phyloP scores from a whole-genome alignment of 2,113 vertebrate species.

The Sander vitreus region DNA sequence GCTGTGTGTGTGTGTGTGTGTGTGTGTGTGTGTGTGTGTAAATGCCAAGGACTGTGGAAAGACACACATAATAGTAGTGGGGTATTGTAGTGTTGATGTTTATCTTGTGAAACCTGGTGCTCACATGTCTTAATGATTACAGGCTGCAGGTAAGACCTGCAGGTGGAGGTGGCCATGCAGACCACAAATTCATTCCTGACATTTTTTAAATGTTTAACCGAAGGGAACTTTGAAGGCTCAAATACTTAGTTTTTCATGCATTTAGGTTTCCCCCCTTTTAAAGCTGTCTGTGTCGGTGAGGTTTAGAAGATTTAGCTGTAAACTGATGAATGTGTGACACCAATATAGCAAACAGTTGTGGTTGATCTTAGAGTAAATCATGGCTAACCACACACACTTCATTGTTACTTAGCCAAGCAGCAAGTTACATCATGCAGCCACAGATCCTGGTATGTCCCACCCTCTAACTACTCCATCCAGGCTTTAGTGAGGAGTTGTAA shows the following conservation, averaged over 20 bases:
- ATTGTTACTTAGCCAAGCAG: slow-evolving; percentile 23
- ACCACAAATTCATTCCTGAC: slow-evolving; percentile 40
- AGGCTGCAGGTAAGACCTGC: slow-evolving; percentile 6
- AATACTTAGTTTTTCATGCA: neutral
- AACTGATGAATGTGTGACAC: neutral
- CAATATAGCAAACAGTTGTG: neutral
- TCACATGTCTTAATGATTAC: slow-evolving; percentile 30
- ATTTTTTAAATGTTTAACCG: slow-evolving; percentile 22
- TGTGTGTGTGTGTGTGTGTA: neutral
- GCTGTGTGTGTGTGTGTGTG: no score
- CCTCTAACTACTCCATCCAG: neutral
- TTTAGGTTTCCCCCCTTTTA: neutral
- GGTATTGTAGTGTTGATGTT: neutral
- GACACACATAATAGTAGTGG: no score
- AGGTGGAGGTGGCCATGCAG: neutral
- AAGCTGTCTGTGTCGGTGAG: neutral
- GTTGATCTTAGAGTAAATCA: neutral
- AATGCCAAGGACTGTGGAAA: neutral
- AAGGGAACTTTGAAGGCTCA: neutral
- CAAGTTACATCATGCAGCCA: slow-evolving; percentile 27
- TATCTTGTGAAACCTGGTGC: neutral
- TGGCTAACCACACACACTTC: slow-evolving; percentile 19
- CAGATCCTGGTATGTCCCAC: neutral
- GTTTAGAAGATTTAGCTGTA: neutral
- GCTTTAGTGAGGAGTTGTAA: neutral